Evolutionary conservation across 2,113 vertebrate species (phyloP), one percentile per base, ranked within the genome.

Genomic region (Mus pahari): DNA sequence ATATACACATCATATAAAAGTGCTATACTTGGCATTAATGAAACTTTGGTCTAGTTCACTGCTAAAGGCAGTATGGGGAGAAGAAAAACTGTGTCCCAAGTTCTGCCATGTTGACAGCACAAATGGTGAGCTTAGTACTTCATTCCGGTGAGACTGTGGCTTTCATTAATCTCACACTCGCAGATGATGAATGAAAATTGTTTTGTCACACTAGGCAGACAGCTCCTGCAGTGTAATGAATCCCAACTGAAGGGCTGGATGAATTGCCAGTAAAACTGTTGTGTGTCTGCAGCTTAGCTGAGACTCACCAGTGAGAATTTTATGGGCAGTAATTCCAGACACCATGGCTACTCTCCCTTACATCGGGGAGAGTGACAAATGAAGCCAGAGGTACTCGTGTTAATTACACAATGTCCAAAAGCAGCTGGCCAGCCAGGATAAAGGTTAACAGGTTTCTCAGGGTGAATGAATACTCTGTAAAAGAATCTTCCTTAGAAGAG

Each of bases 171-270:
- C 92, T 84, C 89, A 89, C 75, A 78, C 79, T 92, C 45, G 9
- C 48, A 74, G 84, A 74, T 79, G 93, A 90, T 87, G 68, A 98
- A 84, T 53, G 92, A 84, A 96, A 96, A 82, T 96, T 94, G 73
- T 95, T 97, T 92, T 96, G n/a, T 94, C 33, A 0, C 70, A 17
- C 36, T 60, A 77, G 79, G 83, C 14, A 91, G 94, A 73, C 7
- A 64, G 84, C 70, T 68, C 24, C 11, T 71, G 71, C 50, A 31
- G 55, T 91, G 48, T 90, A 97, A 97, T 97, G 97, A 97, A 92
- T 90, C 74, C 53, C 45, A 36, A 55, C 62, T 79, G 92, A 95
- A 97, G 95, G 8, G n/a, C 1, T 95, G 94, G 94, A 95, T n/a
- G 5, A 81, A 13, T 84, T 97, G 90, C 92, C 90, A 93, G 5